These are phyloP conservation scores for Ricordea florida DNA, from an alignment of 92 coral and sea anemone genomes.

Conservation along the genomic window DNA sequence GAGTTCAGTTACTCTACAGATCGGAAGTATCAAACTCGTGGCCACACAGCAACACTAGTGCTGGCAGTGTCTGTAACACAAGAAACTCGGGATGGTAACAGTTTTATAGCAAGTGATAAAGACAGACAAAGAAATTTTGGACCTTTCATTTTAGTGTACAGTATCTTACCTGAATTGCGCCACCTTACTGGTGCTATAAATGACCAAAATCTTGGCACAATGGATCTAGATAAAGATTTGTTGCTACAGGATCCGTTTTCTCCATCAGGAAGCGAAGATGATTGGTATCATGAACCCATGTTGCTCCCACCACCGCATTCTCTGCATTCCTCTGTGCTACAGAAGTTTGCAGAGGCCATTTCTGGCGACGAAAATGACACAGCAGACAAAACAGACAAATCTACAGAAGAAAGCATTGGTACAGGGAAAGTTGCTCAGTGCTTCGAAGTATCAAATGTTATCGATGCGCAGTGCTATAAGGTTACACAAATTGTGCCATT, in stretches of 20 bases:
- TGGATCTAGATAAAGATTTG: constrained; percentile 43
- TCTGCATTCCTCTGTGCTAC: constrained; percentile 77
- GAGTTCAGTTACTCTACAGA: constrained; percentile 7
- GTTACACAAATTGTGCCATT: constrained; percentile 87
- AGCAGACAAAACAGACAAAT: constrained; percentile 36
- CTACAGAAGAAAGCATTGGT: constrained; percentile 25
- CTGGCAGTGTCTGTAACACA: not conserved
- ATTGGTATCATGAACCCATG: constrained; percentile 42
- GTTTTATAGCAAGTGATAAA: not conserved
- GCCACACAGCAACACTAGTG: constrained; percentile 29
- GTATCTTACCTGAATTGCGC: not conserved
- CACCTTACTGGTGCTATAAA: no score
- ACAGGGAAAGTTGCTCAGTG: constrained; percentile 72
- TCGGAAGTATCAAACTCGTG: constrained; percentile 20
- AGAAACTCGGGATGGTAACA: no score
- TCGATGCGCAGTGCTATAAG: not conserved
- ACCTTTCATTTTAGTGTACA: constrained; percentile 23
- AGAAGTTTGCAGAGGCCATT: constrained; percentile 87
- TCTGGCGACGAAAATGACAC: constrained; percentile 44
- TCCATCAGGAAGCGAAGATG: constrained; percentile 55
- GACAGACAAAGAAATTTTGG: not conserved
- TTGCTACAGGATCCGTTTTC: constrained; percentile 7
- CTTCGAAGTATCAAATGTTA: constrained; percentile 47
- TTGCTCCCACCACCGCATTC: constrained; percentile 45
- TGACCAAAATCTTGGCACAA: no score